Evolutionary conservation across 2,113 vertebrate species (phyloP).

Genomic region (Osmerus mordax): DNA sequence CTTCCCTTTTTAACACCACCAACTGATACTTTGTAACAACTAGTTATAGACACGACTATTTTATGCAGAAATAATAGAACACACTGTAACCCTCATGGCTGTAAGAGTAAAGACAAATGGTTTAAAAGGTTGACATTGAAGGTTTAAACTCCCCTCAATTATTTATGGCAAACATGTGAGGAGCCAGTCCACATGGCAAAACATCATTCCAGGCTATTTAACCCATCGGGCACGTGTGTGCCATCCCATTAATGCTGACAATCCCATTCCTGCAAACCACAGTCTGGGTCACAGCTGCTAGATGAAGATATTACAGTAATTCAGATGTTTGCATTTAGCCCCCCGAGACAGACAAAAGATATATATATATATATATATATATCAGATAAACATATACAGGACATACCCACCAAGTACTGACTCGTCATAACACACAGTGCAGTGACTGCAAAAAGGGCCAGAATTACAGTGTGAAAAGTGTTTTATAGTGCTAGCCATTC

Average conservation of each 20-base stretch:
- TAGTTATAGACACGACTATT: background rate
- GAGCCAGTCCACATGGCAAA: background rate
- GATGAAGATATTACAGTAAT: slow-evolving; percentile 1
- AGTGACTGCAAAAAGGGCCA: background rate
- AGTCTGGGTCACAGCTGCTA: background rate
- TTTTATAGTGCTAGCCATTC: slow-evolving; percentile 29
- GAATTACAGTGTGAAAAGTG: slow-evolving; percentile 20
- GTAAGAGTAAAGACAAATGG: background rate
- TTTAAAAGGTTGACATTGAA: slow-evolving; percentile 4
- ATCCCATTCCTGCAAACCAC: background rate
- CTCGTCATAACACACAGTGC: slow-evolving; percentile 10
- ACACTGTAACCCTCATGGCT: background rate
- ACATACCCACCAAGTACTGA: slow-evolving; percentile 28
- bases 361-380: slow-evolving; percentile 15
- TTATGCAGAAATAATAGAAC: slow-evolving; percentile 13
- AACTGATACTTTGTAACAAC: background rate
- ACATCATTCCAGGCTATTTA: slow-evolving; percentile 5
- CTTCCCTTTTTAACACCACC: background rate
- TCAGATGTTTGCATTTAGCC: background rate
- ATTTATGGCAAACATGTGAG: background rate
- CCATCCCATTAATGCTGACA: slow-evolving; percentile 8
- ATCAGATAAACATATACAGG: slow-evolving; percentile 26
- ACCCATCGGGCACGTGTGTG: slow-evolving; percentile 1
- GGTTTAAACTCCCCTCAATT: slow-evolving; percentile 13
- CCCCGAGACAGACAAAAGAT: slow-evolving; percentile 27